Evolutionary conservation across 2,113 vertebrate species (phyloP).

Genomic region (Phasianus colchicus): DNA sequence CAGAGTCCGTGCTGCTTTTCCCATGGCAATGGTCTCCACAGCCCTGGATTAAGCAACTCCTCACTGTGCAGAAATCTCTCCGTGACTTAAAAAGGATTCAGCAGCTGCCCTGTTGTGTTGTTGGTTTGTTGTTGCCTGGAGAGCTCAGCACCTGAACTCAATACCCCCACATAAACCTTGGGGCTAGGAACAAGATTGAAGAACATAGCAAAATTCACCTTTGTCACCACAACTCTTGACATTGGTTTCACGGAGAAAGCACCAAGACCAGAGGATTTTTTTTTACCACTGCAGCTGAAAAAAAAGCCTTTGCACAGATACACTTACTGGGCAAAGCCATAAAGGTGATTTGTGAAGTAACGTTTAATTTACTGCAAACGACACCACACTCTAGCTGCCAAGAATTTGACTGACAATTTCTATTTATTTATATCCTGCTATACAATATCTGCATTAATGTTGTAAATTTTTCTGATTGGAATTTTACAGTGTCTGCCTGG

Average conservation of each 20-base stretch:
- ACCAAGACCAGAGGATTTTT: background rate
- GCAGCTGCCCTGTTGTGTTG: rapidly evolving
- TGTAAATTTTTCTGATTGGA: conserved; percentile 80
- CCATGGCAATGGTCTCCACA: background rate
- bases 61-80: background rate
- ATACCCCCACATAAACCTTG: rapidly evolving
- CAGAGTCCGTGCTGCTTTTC: background rate
- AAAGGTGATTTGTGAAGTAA: conserved; percentile 76
- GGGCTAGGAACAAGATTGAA: background rate
- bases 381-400: conserved; percentile 65
- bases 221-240: background rate
- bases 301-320: conserved; percentile 10
- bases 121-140: background rate
- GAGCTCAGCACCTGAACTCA: background rate
- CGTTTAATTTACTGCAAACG: conserved; percentile 71
- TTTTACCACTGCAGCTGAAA: conserved; percentile 36
- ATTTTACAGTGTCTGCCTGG: conserved; percentile 73
- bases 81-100: background rate
- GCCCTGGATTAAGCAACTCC: background rate
- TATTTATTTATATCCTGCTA: conserved; percentile 78
- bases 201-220: background rate
- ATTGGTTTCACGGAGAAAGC: background rate
- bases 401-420: conserved; percentile 79
- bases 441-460: conserved; percentile 72
- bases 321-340: conserved; percentile 39